A percentile compares a stretch with the other conserved stretches of the same genome.
phyloP scores from a whole-genome alignment of 2,888 invertebrate genomes.

The Agonopterix arenella region DNA sequence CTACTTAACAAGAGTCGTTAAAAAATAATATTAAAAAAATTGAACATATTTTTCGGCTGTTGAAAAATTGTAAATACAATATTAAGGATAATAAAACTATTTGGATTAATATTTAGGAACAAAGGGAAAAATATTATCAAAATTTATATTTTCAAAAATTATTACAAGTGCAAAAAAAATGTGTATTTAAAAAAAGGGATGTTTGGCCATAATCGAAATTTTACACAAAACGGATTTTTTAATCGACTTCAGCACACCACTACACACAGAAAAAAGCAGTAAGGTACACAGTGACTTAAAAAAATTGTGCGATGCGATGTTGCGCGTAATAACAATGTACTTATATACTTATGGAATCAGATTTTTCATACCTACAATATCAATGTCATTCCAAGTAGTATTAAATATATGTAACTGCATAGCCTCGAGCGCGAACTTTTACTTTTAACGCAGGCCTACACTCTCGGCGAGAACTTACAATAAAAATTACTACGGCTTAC shows the following conservation, averaged over 20 bases:
- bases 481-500: no score
- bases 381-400: not conserved
- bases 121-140: constrained; percentile 74
- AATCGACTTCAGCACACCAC: constrained; percentile 66
- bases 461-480: no score
- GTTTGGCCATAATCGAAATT: constrained; percentile 74
- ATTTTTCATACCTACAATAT: constrained; percentile 29
- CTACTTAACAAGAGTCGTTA: constrained; percentile 78
- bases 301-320: constrained; percentile 65
- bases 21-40: constrained; percentile 73
- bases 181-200: constrained; percentile 63
- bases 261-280: constrained; percentile 60
- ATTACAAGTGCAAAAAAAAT: constrained; percentile 72
- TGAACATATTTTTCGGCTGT: constrained; percentile 78
- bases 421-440: no score
- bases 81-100: constrained; percentile 76
- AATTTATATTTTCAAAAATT: constrained; percentile 78
- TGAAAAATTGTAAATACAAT: constrained; percentile 77
- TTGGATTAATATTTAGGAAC: constrained; percentile 78
- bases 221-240: constrained; percentile 60
- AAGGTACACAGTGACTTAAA: constrained; percentile 61
- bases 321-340: constrained; percentile 45
- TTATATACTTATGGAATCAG: constrained; percentile 48
- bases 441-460: no score
- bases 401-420: no score